These are phyloP conservation scores for Craseonycteris thonglongyai DNA, from an alignment of 2,113 vertebrate species.

Conservation along the genomic window DNA sequence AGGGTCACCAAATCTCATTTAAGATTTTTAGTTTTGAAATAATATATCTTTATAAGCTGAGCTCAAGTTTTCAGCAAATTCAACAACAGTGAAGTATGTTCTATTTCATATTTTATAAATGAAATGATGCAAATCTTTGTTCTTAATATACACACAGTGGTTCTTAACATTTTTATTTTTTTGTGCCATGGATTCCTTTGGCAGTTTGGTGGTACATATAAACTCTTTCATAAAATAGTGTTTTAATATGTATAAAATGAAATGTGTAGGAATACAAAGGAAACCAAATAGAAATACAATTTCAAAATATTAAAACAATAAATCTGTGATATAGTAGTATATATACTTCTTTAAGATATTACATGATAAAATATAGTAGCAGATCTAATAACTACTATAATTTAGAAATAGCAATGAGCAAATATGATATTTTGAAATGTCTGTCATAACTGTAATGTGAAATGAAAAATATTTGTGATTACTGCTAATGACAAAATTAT, in stretches of 20 bases:
- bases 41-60: background rate
- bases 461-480: conserved; percentile 1
- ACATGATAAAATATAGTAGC: background rate
- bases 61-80: background rate
- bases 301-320: conserved; percentile 22
- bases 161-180: background rate
- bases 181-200: background rate
- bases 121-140: background rate
- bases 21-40: background rate
- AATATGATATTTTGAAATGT: conserved; percentile 5
- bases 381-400: background rate
- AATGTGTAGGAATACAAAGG: background rate
- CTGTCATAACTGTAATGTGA: background rate
- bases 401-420: conserved; percentile 36
- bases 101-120: background rate
- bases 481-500: background rate
- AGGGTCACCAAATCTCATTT: background rate
- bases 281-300: background rate
- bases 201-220: background rate
- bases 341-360: background rate
- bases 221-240: background rate
- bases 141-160: background rate
- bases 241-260: background rate
- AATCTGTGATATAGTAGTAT: background rate
- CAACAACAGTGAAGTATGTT: background rate